phyloP scores from a whole-genome alignment of 2,797 vertebrate genomes.

The Notoglanidium macrostoma region DNA sequence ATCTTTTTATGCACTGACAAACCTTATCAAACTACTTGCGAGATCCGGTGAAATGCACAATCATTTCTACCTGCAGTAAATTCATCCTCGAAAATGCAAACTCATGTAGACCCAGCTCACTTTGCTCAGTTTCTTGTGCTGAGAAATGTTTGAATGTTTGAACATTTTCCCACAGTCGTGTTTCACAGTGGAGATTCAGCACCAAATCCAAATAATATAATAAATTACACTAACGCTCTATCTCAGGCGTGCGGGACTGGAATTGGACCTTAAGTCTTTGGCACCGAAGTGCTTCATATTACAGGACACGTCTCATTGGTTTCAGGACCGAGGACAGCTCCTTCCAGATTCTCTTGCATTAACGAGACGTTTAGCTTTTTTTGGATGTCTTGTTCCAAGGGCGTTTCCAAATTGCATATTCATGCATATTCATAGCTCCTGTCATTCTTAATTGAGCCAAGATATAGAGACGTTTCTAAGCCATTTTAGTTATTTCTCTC shows the following conservation, averaged over 20 bases:
- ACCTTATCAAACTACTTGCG: constrained; percentile 28
- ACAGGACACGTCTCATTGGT: not conserved
- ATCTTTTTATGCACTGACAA: constrained; percentile 37
- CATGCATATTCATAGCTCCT: constrained; percentile 2
- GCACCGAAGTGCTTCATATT: not conserved
- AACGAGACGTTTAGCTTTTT: too few species aligned
- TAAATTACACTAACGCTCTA: not conserved
- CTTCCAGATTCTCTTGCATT: too few species aligned
- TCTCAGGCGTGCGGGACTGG: not conserved
- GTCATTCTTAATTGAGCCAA: not conserved
- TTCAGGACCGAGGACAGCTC: constrained; percentile 39
- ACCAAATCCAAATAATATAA: not conserved
- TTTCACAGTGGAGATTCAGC: not conserved
- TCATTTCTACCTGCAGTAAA: not conserved
- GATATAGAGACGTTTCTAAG: not conserved
- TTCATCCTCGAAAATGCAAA: constrained; percentile 12
- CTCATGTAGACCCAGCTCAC: not conserved
- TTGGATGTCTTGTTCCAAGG: not conserved
- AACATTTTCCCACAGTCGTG: not conserved
- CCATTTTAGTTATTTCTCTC: not conserved
- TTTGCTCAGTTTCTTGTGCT: not conserved
- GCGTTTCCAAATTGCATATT: not conserved
- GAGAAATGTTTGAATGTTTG: not conserved
- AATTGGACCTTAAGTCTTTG: not conserved
- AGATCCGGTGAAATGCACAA: constrained; percentile 3